phyloP scores from a whole-genome alignment of 2,888 invertebrate genomes.

The Encarsia formosa region DNA sequence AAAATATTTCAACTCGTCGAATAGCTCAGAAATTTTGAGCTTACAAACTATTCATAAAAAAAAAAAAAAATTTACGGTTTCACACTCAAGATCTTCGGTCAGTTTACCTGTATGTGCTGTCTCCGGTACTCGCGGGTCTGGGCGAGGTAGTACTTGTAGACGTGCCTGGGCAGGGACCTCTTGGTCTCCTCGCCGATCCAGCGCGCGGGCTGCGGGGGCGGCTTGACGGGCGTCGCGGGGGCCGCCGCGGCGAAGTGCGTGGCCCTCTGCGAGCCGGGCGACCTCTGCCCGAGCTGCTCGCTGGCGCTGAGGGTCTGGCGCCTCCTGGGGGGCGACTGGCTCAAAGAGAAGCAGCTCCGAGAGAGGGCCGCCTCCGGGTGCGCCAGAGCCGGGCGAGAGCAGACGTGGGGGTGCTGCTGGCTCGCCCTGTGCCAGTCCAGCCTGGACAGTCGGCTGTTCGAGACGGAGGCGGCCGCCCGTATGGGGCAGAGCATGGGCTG shows the following conservation, averaged over 20 bases:
- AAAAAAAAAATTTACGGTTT: no score
- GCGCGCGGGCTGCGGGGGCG: constrained; percentile 42
- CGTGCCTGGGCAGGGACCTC: constrained; percentile 60
- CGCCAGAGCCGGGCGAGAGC: constrained; percentile 5
- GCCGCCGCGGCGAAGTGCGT: constrained; percentile 5
- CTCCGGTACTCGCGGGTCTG: constrained; percentile 46
- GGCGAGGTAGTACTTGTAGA: constrained; percentile 64
- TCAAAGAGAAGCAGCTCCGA: constrained; percentile 31
- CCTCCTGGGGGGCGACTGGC: constrained; percentile 31
- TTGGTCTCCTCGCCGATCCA: constrained; percentile 69
- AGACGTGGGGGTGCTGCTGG: constrained; percentile 21
- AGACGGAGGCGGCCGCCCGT: constrained; percentile 13
- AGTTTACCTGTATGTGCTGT: constrained; percentile 47
- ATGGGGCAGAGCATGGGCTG: constrained; percentile 30
- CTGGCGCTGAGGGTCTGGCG: constrained; percentile 33
- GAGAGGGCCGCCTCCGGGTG: constrained; percentile 1
- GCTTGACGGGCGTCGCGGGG: constrained; percentile 30
- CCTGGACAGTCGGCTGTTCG: constrained; percentile 16
- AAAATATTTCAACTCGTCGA: neutral
- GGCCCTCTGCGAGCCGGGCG: constrained; percentile 34
- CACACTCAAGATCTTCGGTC: no score
- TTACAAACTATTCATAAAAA: no score
- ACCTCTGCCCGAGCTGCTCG: constrained; percentile 38
- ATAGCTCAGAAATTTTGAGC: neutral
- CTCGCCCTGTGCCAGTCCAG: constrained; percentile 11